A percentile compares a stretch with the other conserved stretches of the same genome.
Evolutionary conservation across 2,888 invertebrate species (phyloP).

Genomic region (Drosophila ustulata): DNA sequence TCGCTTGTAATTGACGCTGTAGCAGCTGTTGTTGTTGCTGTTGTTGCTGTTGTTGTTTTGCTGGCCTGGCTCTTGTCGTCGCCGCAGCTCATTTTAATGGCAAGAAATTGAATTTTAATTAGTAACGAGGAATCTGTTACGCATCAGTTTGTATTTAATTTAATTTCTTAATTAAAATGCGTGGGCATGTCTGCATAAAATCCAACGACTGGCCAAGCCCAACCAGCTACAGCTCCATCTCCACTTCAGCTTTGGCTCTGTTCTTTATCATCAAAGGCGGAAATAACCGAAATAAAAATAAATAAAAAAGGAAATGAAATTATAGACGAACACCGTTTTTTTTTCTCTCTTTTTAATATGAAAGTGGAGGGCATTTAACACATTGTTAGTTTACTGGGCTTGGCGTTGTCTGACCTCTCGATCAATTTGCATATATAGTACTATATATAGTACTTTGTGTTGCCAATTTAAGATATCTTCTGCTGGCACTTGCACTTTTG

Average conservation of each 20-base stretch:
- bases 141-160: constrained; percentile 81
- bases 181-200: constrained; percentile 76
- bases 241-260: constrained; percentile 7
- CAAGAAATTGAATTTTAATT: constrained; percentile 81
- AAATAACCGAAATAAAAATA: constrained; percentile 12
- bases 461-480: neutral
- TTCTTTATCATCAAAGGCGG: constrained; percentile 44
- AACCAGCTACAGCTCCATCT: constrained; percentile 4
- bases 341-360: constrained; percentile 15
- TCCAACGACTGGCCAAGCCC: constrained; percentile 60
- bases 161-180: constrained; percentile 82
- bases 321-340: neutral
- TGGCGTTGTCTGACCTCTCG: constrained; percentile 6
- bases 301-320: constrained; percentile 11
- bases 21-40: constrained; percentile 32
- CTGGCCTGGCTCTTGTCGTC: constrained; percentile 26
- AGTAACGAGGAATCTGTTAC: constrained; percentile 81
- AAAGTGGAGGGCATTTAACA: constrained; percentile 7
- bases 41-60: constrained; percentile 17
- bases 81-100: constrained; percentile 74
- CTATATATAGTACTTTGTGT: neutral
- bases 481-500: constrained; percentile 22
- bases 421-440: neutral
- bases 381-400: constrained; percentile 2
- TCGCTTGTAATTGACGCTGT: constrained; percentile 72